phyloP scores from a whole-genome alignment of 1,140 invertebrate genomes.

The Chironomus tepperi region DNA sequence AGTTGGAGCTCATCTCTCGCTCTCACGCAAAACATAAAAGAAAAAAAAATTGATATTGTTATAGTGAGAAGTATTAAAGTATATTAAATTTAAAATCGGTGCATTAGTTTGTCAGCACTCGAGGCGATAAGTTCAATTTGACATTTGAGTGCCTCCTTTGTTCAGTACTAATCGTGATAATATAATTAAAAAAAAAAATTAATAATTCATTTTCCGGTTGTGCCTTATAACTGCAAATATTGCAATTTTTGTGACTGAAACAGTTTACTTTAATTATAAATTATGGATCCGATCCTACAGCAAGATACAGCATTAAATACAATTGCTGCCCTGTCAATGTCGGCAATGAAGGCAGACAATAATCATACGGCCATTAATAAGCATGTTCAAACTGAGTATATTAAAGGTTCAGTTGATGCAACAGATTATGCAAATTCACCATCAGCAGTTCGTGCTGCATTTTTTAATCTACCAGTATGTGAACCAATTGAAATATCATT shows the following conservation, averaged over 20 bases:
- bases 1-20: background rate
- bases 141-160: too few species aligned
- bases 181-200: too few species aligned
- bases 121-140: slow-evolving; percentile 4
- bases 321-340: background rate
- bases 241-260: background rate
- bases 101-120: slow-evolving; percentile 14
- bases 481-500: slow-evolving; percentile 5
- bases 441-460: background rate
- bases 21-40: background rate
- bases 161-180: too few species aligned
- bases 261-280: background rate
- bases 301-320: background rate
- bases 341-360: background rate
- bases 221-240: too few species aligned
- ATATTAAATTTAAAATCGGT: slow-evolving; percentile 3
- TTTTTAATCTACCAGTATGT: background rate
- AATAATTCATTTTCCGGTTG: too few species aligned
- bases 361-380: background rate
- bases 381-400: background rate
- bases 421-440: slow-evolving; percentile 20
- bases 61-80: background rate
- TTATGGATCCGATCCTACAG: background rate
- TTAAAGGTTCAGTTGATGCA: slow-evolving; percentile 9
- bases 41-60: background rate